Evolutionary conservation across 2,888 invertebrate species (phyloP).

Genomic region (Caenorhabditis sp.): DNA sequence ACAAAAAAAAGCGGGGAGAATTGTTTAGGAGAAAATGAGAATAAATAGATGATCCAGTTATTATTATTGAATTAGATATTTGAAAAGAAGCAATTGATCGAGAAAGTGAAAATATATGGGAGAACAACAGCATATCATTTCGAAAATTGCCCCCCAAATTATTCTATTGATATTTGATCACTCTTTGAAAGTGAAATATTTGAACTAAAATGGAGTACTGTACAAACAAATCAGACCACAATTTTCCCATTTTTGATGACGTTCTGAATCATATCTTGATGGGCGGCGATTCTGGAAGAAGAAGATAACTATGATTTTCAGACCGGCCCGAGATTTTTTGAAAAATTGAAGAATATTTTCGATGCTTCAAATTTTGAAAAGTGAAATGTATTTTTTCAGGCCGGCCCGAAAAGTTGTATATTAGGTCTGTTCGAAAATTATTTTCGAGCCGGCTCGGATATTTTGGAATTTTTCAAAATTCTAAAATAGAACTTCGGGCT

Average conservation of each 20-base stretch:
- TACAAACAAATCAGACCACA: conserved; percentile 27
- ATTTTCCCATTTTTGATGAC: conserved; percentile 66
- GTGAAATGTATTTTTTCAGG: too few relatives aligned
- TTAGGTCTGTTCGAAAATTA: too few relatives aligned
- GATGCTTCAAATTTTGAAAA: too few relatives aligned
- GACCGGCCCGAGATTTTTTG: too few relatives aligned
- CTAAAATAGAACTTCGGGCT: too few relatives aligned
- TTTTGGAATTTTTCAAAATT: too few relatives aligned
- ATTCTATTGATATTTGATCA: not conserved
- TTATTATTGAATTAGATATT: too few relatives aligned
- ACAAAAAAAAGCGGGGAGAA: not conserved
- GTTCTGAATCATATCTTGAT: conserved; percentile 62
- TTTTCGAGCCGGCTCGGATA: too few relatives aligned
- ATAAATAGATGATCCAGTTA: not conserved
- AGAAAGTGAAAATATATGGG: not conserved
- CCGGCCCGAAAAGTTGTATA: too few relatives aligned
- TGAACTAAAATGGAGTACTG: not conserved
- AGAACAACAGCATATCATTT: not conserved
- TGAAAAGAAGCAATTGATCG: not conserved
- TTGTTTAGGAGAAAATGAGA: not conserved
- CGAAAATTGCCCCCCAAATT: not conserved
- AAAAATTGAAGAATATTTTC: too few relatives aligned
- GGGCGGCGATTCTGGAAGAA: conserved; percentile 72
- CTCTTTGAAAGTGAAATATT: not conserved
- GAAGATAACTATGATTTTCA: too few relatives aligned